Evolutionary conservation across 2,888 invertebrate species (phyloP), one percentile per base, ranked within the genome.

Genomic region (Pedicia rivosa): DNA sequence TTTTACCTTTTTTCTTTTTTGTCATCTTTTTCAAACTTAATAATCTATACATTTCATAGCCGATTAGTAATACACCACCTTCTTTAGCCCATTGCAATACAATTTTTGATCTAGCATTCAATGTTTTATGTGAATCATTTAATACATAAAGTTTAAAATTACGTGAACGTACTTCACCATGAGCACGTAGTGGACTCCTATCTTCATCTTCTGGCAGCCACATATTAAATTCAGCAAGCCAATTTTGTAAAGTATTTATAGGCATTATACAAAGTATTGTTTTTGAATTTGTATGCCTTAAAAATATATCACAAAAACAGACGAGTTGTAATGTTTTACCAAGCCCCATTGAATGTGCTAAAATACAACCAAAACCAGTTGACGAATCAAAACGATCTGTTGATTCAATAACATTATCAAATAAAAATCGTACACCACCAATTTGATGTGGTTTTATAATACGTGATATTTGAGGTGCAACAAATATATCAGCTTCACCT

Each of bases 311-410:
- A 55, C 86, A 84, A 65, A 98, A 97, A 45, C 90, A 86, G 38
- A 95, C 86, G 39, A 95, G 83, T 66, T 84, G 90, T 40, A 98
- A 66, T 0, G 97, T 98, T 65, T 98, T 98, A n/a, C 98, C 98
- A 19, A 98, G 69, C 2, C 98, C 98, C 98, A 98, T 98, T 30
- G 92, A 92, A 65, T 98, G 97, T 1, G 97, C 97, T 36, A 98
- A 66, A 49, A 98, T 95, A 57, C 97, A 98, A 10, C 98, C 98
- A 59, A 97, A 94, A 9, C 97, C 95, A 3, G 78, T 71, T 1
- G 84, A 84, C 12, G 74, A 81, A 38, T 83, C 81, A 58, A 81
- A 97, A 46, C 91, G 70, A 42, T 79, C 79, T 30, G 84, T 72
- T 14, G 91, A 92, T 63, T 97, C 97, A 46, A 98, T 83, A 16